Evolutionary conservation across 2,888 invertebrate species (phyloP).

Genomic region (Melinaea menophilus): DNA sequence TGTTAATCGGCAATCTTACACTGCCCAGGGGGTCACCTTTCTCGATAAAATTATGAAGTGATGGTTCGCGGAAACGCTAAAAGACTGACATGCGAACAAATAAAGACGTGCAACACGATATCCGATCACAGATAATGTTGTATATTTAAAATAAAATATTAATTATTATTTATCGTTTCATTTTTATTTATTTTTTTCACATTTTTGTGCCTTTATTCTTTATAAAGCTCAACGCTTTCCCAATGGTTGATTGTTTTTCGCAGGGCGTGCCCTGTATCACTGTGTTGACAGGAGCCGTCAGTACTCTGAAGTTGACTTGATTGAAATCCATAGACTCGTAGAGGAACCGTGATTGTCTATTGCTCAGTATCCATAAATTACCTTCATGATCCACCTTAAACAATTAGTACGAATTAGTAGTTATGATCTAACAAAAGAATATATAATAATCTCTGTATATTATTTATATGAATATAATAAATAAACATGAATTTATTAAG

Average conservation of each 20-base stretch:
- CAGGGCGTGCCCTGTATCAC: conserved; percentile 75
- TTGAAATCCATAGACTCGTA: conserved; percentile 79
- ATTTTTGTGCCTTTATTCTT: conserved; percentile 28
- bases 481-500: no score
- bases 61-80: conserved; percentile 44
- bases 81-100: conserved; percentile 35
- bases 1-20: no score
- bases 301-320: conserved; percentile 81
- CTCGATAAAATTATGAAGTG: conserved; percentile 17
- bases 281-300: conserved; percentile 63
- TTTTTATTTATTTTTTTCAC: not conserved
- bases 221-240: conserved; percentile 34
- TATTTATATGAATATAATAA: no score
- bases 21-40: no score
- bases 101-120: conserved; percentile 35
- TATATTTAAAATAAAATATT: conserved; percentile 74
- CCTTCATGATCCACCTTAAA: conserved; percentile 77
- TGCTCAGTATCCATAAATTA: conserved; percentile 85
- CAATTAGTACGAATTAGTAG: not conserved
- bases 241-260: conserved; percentile 40
- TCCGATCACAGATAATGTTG: conserved; percentile 73
- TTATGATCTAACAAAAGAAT: not conserved
- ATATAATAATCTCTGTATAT: not conserved
- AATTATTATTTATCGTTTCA: conserved; percentile 40
- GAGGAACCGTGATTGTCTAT: conserved; percentile 85